A percentile compares a stretch with the other conserved stretches of the same genome.
These are phyloP conservation scores for Verasper variegatus DNA, from an alignment of 2,113 vertebrate genomes.

Conservation along the genomic window DNA sequence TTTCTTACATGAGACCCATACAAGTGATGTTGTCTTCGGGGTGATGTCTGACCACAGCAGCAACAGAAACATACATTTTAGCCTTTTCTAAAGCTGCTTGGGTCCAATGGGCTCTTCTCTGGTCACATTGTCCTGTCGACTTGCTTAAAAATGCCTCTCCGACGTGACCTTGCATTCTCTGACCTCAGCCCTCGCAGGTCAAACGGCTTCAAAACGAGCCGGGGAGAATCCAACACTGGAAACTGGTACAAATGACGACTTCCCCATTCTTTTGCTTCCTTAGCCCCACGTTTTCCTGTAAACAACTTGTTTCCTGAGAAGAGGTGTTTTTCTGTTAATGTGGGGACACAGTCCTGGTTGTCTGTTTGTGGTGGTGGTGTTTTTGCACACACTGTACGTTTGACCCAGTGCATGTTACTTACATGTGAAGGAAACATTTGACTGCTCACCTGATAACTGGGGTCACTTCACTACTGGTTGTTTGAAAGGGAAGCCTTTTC, in stretches of 20 bases:
- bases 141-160: background rate
- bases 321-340: conserved; percentile 11
- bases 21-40: too few species aligned
- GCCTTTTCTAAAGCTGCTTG: background rate
- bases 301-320: conserved; percentile 14
- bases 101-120: background rate
- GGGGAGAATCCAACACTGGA: conserved; percentile 67
- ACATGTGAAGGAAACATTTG: background rate
- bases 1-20: too few species aligned
- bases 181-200: conserved; percentile 74
- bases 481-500: background rate
- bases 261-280: conserved; percentile 21
- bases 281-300: conserved; percentile 28
- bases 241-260: conserved; percentile 64
- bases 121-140: conserved; percentile 2
- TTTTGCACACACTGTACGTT: background rate
- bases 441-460: background rate
- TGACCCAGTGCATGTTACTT: too few species aligned
- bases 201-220: conserved; percentile 69
- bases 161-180: conserved; percentile 44
- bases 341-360: conserved; percentile 5
- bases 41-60: background rate
- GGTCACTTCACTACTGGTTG: conserved; percentile 31
- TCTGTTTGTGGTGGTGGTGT: conserved; percentile 24
- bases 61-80: background rate